These are phyloP conservation scores for Myotis daubentonii DNA, from an alignment of 2,797 vertebrate genomes.

Conservation along the genomic window DNA sequence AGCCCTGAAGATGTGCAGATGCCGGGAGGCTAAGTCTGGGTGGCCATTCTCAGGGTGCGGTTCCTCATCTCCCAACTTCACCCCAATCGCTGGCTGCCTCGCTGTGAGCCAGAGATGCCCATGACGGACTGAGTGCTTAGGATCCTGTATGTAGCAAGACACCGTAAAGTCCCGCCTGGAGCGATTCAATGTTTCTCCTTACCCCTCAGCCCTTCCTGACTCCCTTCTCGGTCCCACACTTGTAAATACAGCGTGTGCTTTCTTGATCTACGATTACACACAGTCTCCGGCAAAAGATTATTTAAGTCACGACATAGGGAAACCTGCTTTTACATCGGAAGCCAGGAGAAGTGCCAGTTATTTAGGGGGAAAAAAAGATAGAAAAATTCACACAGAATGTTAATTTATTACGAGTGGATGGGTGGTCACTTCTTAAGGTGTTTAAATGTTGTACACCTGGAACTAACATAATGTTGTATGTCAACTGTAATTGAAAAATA, in stretches of 20 bases:
- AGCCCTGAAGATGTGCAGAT: no score
- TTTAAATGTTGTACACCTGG: neutral
- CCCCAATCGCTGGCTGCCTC: neutral
- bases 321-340: neutral
- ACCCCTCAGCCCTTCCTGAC: neutral
- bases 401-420: neutral
- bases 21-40: neutral
- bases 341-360: neutral
- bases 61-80: neutral
- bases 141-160: neutral
- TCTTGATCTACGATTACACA: neutral
- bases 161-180: neutral
- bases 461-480: neutral
- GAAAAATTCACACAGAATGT: neutral
- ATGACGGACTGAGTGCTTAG: neutral
- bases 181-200: neutral
- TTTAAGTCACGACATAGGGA: neutral
- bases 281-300: neutral
- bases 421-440: neutral
- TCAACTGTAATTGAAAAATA: neutral
- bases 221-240: neutral
- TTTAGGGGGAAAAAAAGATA: neutral
- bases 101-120: neutral
- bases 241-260: constrained; percentile 30
- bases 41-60: neutral